phyloP scores from a whole-genome alignment of 1,140 invertebrate species.

The Caenorhabditis remanei region DNA sequence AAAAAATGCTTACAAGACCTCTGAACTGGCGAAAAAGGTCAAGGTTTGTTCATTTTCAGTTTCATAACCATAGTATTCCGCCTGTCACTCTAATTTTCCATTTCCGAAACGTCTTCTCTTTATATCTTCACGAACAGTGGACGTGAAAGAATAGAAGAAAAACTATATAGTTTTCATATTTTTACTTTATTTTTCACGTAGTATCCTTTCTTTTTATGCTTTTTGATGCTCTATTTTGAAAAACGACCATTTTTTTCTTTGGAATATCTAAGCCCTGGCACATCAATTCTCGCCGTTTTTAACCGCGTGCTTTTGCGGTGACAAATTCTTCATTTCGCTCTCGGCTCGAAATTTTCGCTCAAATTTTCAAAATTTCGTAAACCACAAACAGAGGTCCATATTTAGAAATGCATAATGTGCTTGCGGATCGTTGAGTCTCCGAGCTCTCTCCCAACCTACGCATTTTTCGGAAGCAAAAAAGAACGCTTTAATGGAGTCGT shows the following conservation, averaged over 20 bases:
- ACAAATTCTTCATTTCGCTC: constrained; percentile 38
- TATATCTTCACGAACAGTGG: too few relatives aligned
- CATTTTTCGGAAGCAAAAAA: not conserved
- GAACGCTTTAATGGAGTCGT: not conserved
- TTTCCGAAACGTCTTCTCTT: too few relatives aligned
- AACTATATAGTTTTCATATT: constrained; percentile 3
- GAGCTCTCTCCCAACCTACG: not conserved
- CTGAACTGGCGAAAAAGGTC: too few relatives aligned
- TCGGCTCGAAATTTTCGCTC: not conserved
- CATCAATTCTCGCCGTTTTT: constrained; percentile 31
- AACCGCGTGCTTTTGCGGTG: not conserved
- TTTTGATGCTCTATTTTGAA: constrained; percentile 33
- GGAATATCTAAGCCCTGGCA: constrained; percentile 17
- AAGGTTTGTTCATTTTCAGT: too few relatives aligned
- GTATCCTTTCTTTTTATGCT: constrained; percentile 27
- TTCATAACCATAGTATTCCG: too few relatives aligned
- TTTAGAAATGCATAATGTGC: constrained; percentile 39
- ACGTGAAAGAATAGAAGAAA: not conserved
- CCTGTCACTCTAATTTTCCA: too few relatives aligned
- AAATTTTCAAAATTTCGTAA: constrained; percentile 8
- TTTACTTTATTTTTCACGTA: not conserved
- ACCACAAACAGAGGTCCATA: constrained; percentile 1
- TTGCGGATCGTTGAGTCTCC: constrained; percentile 34
- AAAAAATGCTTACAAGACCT: not conserved
- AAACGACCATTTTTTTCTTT: not conserved